Conservation (phyloP, 1,140 invertebrate species). For the Lordiphosa collinella region DNA sequence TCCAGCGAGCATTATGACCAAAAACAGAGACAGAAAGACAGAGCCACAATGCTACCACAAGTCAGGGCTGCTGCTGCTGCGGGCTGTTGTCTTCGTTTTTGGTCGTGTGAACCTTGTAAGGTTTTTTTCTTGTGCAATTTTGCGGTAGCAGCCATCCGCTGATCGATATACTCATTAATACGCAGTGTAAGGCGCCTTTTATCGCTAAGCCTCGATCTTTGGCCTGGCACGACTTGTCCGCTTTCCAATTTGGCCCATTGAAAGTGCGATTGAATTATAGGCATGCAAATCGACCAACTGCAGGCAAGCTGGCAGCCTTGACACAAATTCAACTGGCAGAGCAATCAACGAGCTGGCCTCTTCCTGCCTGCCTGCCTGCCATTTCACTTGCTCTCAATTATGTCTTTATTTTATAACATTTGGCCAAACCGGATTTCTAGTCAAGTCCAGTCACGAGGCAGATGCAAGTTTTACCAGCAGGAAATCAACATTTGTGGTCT, state of each 20-base stretch:
- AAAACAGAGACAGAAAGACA: conserved; percentile 31
- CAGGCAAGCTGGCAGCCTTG: conserved; percentile 52
- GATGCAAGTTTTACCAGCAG: conserved; percentile 55
- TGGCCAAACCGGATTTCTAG: conserved; percentile 54
- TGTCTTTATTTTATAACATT: conserved; percentile 62
- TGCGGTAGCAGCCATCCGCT: conserved; percentile 4
- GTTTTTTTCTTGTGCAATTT: conserved; percentile 6
- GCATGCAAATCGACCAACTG: conserved; percentile 48
- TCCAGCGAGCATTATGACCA: conserved; percentile 42
- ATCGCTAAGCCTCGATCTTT: conserved; percentile 34
- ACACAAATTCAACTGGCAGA: conserved; percentile 52
- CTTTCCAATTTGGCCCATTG: conserved; percentile 54
- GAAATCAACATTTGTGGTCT: conserved; percentile 67
- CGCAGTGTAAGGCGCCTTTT: conserved; percentile 36
- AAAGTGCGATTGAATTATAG: conserved; percentile 38
- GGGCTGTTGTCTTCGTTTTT: conserved; percentile 25
- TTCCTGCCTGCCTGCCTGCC: conserved; percentile 5
- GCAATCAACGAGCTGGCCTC: conserved; percentile 22
- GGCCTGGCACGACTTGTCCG: conserved; percentile 9
- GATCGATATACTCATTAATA: conserved; percentile 50
- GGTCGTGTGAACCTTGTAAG: conserved; percentile 51
- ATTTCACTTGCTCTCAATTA: conserved; percentile 41
- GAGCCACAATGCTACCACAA: conserved; percentile 56
- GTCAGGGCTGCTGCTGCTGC: conserved; percentile 34
- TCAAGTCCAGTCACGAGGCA: conserved; percentile 66